Percentiles rank a stretch among this genome's conserved stretches.
phyloP scores from a whole-genome alignment of 64 coral and sea anemone genomes.

The Porites australiensis region DNA sequence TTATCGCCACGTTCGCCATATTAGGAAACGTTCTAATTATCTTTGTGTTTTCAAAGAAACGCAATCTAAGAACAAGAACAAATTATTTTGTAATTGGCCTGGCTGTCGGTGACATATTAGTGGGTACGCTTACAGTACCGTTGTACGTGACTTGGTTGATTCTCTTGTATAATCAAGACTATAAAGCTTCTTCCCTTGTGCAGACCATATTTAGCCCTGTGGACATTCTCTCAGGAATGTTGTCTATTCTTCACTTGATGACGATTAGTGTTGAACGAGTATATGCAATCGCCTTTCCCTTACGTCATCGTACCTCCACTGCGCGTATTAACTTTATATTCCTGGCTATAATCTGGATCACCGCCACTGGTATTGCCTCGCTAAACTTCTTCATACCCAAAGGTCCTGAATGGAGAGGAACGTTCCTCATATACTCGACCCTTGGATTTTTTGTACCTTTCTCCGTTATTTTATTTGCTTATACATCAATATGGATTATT shows the following conservation, averaged over 20 bases:
- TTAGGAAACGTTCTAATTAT: conserved; percentile 84
- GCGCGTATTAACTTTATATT: conserved; percentile 59
- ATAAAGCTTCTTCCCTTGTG: conserved; percentile 10
- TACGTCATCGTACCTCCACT: conserved; percentile 74
- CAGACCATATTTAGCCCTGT: conserved; percentile 78
- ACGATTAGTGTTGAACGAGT: conserved; percentile 85
- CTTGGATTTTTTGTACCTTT: conserved; percentile 90
- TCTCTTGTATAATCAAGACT: conserved; percentile 65
- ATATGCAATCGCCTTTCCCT: conserved; percentile 86
- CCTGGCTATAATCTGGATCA: conserved; percentile 57
- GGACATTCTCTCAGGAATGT: conserved; percentile 90
- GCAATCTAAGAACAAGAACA: conserved; percentile 83
- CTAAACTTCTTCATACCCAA: conserved; percentile 78
- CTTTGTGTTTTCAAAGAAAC: conserved; percentile 84
- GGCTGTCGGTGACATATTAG: conserved; percentile 76
- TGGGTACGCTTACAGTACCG: conserved; percentile 75
- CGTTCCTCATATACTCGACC: conserved; percentile 81
- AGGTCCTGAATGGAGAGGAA: conserved; percentile 85
- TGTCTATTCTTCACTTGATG: conserved; percentile 90
- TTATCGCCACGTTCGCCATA: conserved; percentile 66
- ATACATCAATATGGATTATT: conserved; percentile 73
- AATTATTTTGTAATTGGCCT: conserved; percentile 91
- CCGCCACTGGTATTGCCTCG: conserved; percentile 60
- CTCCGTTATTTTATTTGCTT: conserved; percentile 77
- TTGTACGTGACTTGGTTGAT: conserved; percentile 65